Evolutionary conservation across 2,797 vertebrate genomes (phyloP), one percentile per base, ranked within the genome.

Genomic region (Sciaenops ocellatus): DNA sequence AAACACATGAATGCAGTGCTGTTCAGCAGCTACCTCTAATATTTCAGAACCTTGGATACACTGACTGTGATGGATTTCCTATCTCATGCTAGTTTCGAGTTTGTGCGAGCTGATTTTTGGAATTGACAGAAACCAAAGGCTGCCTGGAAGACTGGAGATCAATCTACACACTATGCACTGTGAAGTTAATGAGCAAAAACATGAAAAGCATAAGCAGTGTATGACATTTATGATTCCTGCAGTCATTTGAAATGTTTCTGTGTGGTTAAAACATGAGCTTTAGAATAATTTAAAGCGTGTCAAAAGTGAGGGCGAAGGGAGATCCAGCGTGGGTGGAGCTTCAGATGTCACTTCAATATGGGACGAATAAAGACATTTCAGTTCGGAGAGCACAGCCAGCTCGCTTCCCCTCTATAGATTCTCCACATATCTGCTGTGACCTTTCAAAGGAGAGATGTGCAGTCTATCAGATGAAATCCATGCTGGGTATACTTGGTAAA

Each of bases 131-230:
- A 50, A 34, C 34, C 30, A 50, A 20, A 26, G 18, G 8, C 16
- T 46, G 57, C 30, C 50, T 63, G 34, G 26, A 41, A 56, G 41
- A 16, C 18, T 3, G 8, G 28, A 41, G 69, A 63, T 74, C 80
- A 56, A 13, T 56, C 42, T 13, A 1, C 47, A 51, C 28, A 17
- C 50, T 47, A 68, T 48, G 28, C 75, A 64, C 71, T 75, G 73
- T 75, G 34, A 83, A 80, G 64, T 60, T 70, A 75, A 75, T 78
- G 57, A 78, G 70, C 52, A 48, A 9, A 69, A 82, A 57, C 62
- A 69, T 65, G 34, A 82, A 74, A 74, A 67, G 74, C 61, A 11
- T 1, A n/a, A 64, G 52, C 42, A 4, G 42, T 10, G 42, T 44
- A 15, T 41, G 20, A 30, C 57, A 24, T 52, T 68, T 22, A 15